Base-by-base conservation (phyloP, 2,113 vertebrate species). In the Alexandromys fortis region DNA sequence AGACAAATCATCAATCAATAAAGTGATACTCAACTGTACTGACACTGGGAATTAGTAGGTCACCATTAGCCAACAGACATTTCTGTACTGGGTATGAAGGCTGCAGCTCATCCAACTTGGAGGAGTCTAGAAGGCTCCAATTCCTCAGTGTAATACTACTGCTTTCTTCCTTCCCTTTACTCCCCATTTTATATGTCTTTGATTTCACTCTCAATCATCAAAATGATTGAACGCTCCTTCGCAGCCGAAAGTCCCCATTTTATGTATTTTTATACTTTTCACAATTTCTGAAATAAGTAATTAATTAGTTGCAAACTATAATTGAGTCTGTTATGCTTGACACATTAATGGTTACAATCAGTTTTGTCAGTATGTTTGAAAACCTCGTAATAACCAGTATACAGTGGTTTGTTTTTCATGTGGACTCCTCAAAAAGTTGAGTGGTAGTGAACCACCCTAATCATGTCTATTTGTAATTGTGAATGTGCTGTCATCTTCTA, bases 1-100 rank as follows among this genome's bases (percentile, higher is more conserved):
- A 77, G 77, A 30, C 88, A 97, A 91, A 75, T 35, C 88, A 38
- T 19, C 30, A 68, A 35, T 92, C 76, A 73, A 45, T 65, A 89
- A n/a, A 96, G 38, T 42, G 67, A 72, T 26, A 5, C 33, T 52
- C 72, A 90, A 24, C 72, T 91, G 58, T 86, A 33, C 38, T 89
- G 19, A 52, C 30, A 1, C 72, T 67, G 94, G 65, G 55, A 86
- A 70, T 86, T 33, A 82, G n/a, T 11, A 3, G 13, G 35, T 7
- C 16, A 38, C 10, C 33, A 70, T 5, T 58, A 52, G 35, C 78
- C 9, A 33, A 87, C 33, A 24, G n/a, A 10, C 1, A 2, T 45
- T 91, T 7, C 28, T 92, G 42, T 68, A 65, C 10, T 12, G 16
- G 2, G 19, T 79, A 1, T 61, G 33, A 75, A 45, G 22, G 49